phyloP scores from a whole-genome alignment of 2,888 invertebrate genomes.

The Brenthis ino region DNA sequence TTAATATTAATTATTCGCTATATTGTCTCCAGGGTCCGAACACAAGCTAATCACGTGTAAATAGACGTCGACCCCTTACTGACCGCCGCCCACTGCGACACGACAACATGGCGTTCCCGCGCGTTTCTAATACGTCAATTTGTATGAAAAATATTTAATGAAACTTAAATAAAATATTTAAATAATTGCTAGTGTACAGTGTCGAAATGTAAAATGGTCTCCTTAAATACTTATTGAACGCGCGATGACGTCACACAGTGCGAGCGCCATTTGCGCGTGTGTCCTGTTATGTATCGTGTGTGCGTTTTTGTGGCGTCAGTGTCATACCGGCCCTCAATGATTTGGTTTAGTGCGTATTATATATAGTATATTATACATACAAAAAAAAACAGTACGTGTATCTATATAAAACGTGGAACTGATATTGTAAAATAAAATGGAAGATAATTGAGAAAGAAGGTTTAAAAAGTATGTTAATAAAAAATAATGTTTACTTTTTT shows the following conservation, averaged over 20 bases:
- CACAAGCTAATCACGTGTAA: not conserved
- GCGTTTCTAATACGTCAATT: conserved; percentile 38
- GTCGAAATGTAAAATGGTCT: conserved; percentile 40
- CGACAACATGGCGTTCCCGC: conserved; percentile 21
- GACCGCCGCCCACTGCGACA: conserved; percentile 19
- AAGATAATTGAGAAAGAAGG: conserved; percentile 48
- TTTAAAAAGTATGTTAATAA: conserved; percentile 53
- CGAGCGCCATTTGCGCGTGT: conserved; percentile 14
- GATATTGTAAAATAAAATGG: conserved; percentile 56
- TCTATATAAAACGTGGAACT: conserved; percentile 46
- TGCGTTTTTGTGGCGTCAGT: conserved; percentile 21
- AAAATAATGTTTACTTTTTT: conserved; percentile 46
- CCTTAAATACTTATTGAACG: conserved; percentile 27
- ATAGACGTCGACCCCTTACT: conserved; percentile 32
- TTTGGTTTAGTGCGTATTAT: conserved; percentile 36
- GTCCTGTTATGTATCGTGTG: conserved; percentile 19
- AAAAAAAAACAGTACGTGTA: conserved; percentile 43
- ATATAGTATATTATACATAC: conserved; percentile 36
- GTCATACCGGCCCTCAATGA: conserved; percentile 30
- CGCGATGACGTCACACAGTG: conserved; percentile 24
- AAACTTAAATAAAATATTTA: conserved; percentile 19
- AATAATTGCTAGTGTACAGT: conserved; percentile 38
- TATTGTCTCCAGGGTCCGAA: too few relatives aligned
- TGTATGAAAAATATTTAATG: conserved; percentile 40
- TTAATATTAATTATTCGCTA: too few relatives aligned